Evolutionary conservation across 2,888 invertebrate genomes (phyloP).

Genomic region (Drosophila melanocephala): DNA sequence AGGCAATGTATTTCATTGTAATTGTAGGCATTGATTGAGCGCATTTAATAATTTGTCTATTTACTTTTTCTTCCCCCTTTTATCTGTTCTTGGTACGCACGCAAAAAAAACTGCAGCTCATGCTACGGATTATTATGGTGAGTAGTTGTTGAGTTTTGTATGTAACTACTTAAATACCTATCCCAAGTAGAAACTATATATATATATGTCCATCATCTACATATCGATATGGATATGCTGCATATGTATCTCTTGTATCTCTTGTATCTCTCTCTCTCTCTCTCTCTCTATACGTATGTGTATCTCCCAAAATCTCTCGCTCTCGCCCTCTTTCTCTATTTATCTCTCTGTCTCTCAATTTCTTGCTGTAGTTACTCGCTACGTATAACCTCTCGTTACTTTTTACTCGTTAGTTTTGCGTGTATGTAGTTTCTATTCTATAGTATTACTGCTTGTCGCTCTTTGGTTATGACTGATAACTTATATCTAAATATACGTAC

Average conservation of each 20-base stretch:
- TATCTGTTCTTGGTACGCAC: constrained; percentile 79
- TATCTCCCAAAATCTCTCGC: neutral
- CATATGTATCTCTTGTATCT: constrained; percentile 9
- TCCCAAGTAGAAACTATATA: constrained; percentile 4
- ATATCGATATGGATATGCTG: neutral
- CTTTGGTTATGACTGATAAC: constrained; percentile 7
- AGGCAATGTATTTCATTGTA: constrained; percentile 17
- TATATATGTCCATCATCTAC: neutral
- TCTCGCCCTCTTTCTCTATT: neutral
- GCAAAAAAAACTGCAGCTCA: constrained; percentile 89
- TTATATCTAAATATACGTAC: constrained; percentile 7
- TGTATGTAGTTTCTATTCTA: constrained; percentile 25
- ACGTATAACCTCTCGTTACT: constrained; percentile 25
- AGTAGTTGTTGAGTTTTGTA: constrained; percentile 88
- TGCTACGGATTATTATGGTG: constrained; percentile 99
- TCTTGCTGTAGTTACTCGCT: constrained; percentile 32
- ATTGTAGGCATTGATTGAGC: constrained; percentile 47
- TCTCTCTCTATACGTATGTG: constrained; percentile 22
- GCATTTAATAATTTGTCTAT: constrained; percentile 82
- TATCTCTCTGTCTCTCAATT: constrained; percentile 14
- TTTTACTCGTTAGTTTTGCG: constrained; percentile 34
- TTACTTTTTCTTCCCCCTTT: constrained; percentile 77
- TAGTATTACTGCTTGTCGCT: constrained; percentile 20
- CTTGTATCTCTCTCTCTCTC: constrained; percentile 5
- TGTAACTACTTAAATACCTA: constrained; percentile 53